Evolutionary conservation across 2,113 vertebrate species (phyloP).

Genomic region (Porphyrio hochstetteri): DNA sequence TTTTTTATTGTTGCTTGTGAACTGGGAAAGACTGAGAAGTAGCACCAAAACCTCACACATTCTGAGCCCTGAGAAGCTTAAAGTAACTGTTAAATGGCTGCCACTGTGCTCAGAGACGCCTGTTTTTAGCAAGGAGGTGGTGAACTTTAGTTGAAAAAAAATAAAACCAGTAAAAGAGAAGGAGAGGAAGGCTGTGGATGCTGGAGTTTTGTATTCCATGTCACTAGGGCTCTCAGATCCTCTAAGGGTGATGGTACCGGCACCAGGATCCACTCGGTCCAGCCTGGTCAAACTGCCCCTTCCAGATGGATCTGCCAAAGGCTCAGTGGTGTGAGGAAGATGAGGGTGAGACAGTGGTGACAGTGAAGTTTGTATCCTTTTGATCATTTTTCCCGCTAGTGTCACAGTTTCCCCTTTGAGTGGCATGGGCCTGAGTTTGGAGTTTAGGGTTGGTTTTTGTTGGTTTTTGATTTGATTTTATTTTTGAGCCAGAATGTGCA

Average conservation of each 20-base stretch:
- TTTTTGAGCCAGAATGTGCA: neutral
- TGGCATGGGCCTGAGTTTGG: neutral
- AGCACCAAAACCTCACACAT: neutral
- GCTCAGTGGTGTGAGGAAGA: neutral
- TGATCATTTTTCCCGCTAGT: neutral
- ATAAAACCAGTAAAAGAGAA: neutral
- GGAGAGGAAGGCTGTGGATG: neutral
- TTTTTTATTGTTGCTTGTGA: neutral
- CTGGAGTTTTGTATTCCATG: neutral
- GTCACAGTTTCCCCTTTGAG: neutral
- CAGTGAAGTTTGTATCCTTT: neutral
- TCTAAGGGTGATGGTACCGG: neutral
- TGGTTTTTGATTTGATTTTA: neutral
- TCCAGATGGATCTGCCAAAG: neutral
- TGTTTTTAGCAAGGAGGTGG: neutral
- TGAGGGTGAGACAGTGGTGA: neutral
- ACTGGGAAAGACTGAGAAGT: neutral
- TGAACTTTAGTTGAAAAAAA: neutral
- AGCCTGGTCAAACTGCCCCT: neutral
- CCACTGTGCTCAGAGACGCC: neutral
- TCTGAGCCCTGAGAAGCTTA: neutral
- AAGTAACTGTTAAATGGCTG: neutral
- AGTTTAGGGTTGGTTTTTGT: no score
- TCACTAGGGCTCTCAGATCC: neutral
- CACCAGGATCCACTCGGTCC: neutral